These are phyloP conservation scores for Periophthalmus magnuspinnatus DNA, from an alignment of 2,797 vertebrate genomes.

Conservation along the genomic window DNA sequence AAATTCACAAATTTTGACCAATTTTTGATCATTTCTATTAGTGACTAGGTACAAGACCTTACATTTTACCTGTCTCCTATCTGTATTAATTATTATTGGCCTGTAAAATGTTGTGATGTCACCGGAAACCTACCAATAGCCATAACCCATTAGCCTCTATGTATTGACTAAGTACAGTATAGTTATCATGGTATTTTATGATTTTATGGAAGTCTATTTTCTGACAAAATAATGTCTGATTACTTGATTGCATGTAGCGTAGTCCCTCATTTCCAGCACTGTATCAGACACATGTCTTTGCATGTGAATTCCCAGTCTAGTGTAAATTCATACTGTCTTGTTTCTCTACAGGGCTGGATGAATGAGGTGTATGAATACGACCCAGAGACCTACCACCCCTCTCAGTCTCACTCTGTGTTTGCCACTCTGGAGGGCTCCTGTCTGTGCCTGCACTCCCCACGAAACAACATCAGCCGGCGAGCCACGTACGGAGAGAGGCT, in stretches of 20 bases:
- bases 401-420: constrained; percentile 83
- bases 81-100: too few relatives aligned
- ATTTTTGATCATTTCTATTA: too few relatives aligned
- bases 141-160: too few relatives aligned
- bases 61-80: too few relatives aligned
- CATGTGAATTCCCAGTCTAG: neutral
- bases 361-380: constrained; percentile 83
- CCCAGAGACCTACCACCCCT: constrained; percentile 81
- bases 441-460: constrained; percentile 83
- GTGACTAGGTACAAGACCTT: too few relatives aligned
- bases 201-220: neutral
- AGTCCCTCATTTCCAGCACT: neutral
- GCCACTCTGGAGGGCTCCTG: constrained; percentile 80
- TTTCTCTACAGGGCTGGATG: constrained; percentile 86
- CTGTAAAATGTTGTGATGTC: too few relatives aligned
- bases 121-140: too few relatives aligned
- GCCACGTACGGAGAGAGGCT: constrained; percentile 80
- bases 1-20: too few relatives aligned
- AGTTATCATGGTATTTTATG: too few relatives aligned
- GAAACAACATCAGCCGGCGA: constrained; percentile 78
- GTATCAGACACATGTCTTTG: neutral
- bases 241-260: neutral
- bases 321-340: constrained; percentile 1
- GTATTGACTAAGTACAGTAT: too few relatives aligned
- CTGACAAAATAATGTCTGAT: neutral